Conservation (phyloP, 2,888 invertebrate species). For the Cantharis rufa region DNA sequence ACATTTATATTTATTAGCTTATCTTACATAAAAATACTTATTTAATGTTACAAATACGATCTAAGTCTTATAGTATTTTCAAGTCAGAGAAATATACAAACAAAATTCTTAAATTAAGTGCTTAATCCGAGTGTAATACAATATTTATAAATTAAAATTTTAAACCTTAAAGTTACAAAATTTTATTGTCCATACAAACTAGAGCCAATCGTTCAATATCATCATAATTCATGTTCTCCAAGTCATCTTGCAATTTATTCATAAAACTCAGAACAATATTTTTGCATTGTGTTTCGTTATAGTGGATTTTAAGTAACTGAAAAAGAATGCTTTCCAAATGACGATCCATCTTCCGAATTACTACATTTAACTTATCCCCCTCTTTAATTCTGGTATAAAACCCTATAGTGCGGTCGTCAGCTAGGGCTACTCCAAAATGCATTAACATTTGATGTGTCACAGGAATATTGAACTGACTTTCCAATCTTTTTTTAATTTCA, state of each 20-base stretch:
- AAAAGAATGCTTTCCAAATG: constrained; percentile 62
- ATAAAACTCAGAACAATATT: constrained; percentile 64
- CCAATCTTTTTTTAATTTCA: constrained; percentile 72
- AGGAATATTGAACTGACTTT: constrained; percentile 67
- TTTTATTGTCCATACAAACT: constrained; percentile 48
- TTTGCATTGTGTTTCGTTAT: constrained; percentile 67
- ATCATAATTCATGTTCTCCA: constrained; percentile 53
- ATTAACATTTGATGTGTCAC: constrained; percentile 72
- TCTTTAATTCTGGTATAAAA: constrained; percentile 75
- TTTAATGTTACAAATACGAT: not conserved
- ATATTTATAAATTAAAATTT: not conserved
- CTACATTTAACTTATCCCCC: constrained; percentile 73
- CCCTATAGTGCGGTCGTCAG: constrained; percentile 71
- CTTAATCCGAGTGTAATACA: not conserved
- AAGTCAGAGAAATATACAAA: not conserved
- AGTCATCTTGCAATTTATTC: constrained; percentile 54
- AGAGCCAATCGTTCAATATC: constrained; percentile 55
- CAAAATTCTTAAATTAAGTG: not conserved
- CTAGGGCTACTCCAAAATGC: constrained; percentile 70
- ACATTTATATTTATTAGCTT: not conserved
- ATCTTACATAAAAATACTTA: not conserved
- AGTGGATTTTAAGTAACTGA: constrained; percentile 65
- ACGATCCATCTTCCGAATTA: constrained; percentile 70
- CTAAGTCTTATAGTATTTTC: not conserved
- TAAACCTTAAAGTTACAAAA: not conserved